Percentiles rank a stretch among this genome's conserved stretches.
Evolutionary conservation across 2,113 vertebrate genomes (phyloP).

Genomic region (Pelusios castaneus): DNA sequence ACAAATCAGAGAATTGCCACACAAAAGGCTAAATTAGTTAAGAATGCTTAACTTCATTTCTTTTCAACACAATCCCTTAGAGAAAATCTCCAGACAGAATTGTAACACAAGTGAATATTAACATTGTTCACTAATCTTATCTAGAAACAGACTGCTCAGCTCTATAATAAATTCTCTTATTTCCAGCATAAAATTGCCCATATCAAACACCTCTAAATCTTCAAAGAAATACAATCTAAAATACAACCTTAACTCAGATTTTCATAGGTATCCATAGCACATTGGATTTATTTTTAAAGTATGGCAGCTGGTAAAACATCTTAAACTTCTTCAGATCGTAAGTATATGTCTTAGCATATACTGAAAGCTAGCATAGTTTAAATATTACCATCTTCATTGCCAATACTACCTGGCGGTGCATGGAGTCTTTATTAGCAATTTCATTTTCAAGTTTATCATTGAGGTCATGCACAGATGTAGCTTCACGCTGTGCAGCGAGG

Average conservation of each 20-base stretch:
- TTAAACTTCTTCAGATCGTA: slow-evolving; percentile 9
- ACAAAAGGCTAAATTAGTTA: neutral
- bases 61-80: neutral
- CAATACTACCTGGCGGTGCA: slow-evolving; percentile 91
- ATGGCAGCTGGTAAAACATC: neutral
- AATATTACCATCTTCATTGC: neutral
- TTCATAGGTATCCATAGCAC: neutral
- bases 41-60: neutral
- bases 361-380: neutral
- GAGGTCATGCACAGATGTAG: slow-evolving; percentile 96
- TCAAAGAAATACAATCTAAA: neutral
- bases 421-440: slow-evolving; percentile 96
- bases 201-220: neutral
- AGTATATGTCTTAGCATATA: neutral
- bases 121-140: neutral
- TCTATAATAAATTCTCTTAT: neutral
- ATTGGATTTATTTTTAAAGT: neutral
- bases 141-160: neutral
- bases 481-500: slow-evolving; percentile 95
- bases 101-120: neutral
- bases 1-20: neutral
- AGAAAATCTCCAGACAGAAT: neutral
- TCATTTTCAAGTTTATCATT: slow-evolving; percentile 98
- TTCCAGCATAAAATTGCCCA: neutral
- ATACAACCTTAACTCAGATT: neutral